phyloP scores from a whole-genome alignment of 1,140 invertebrate species.

The Eufriesea mexicana region DNA sequence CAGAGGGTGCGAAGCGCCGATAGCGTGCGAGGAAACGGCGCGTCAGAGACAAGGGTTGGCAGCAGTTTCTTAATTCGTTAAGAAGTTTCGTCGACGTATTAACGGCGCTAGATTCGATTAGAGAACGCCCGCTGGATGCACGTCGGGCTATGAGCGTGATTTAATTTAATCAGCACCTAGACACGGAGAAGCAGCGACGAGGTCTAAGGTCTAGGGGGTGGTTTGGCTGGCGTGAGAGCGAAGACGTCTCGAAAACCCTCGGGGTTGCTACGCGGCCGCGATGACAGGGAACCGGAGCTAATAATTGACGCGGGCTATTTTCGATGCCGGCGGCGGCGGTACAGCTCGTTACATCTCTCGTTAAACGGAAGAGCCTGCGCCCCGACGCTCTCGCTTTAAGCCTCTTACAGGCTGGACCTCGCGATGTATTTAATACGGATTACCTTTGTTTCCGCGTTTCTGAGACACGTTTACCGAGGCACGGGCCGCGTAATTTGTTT shows the following conservation, averaged over 20 bases:
- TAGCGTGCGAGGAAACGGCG: not conserved
- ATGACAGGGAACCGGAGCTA: not conserved
- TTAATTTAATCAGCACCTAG: constrained; percentile 50
- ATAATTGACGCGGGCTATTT: constrained; percentile 33
- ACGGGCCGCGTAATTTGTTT: constrained; percentile 9
- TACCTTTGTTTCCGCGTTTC: constrained; percentile 14
- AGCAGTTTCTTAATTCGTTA: constrained; percentile 53
- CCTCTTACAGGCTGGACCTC: not conserved
- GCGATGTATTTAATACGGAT: not conserved
- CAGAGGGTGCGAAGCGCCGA: constrained; percentile 6
- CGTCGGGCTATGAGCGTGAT: constrained; percentile 45
- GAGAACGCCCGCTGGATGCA: constrained; percentile 30
- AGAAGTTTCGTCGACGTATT: constrained; percentile 46
- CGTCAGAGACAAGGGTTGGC: not conserved
- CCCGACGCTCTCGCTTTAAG: not conserved
- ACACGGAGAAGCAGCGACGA: not conserved
- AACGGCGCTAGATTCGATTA: constrained; percentile 46
- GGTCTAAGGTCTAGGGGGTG: constrained; percentile 4
- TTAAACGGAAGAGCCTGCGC: too few species aligned
- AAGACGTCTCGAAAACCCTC: constrained; percentile 21
- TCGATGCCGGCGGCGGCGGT: constrained; percentile 12
- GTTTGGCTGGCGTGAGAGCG: not conserved
- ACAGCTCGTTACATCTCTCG: constrained; percentile 3
- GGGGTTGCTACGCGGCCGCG: not conserved
- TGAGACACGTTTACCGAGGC: not conserved